Conservation (phyloP, 2,888 invertebrate species). For the Latheticus oryzae region DNA sequence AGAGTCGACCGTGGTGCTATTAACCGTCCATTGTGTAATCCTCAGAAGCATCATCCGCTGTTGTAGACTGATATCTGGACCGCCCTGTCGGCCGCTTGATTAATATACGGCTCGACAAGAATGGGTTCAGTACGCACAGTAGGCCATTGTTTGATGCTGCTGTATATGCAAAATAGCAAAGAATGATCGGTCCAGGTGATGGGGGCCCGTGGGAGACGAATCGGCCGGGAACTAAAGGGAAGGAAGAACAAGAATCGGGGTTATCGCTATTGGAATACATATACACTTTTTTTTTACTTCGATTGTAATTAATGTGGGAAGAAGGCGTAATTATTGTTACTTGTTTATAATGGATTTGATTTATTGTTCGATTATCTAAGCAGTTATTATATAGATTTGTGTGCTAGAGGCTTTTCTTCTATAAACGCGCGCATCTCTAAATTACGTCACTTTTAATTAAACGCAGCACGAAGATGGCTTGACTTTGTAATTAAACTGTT, state of each 20-base stretch:
- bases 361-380: constrained; percentile 38
- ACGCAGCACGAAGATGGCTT: constrained; percentile 12
- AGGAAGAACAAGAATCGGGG: constrained; percentile 2
- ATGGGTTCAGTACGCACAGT: constrained; percentile 40
- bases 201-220: constrained; percentile 37
- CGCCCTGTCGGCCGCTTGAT: constrained; percentile 44
- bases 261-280: too few relatives aligned
- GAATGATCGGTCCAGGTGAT: constrained; percentile 40
- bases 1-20: constrained; percentile 28
- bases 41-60: constrained; percentile 33
- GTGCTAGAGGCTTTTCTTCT: constrained; percentile 10
- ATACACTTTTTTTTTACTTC: constrained; percentile 7
- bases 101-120: constrained; percentile 43
- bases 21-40: constrained; percentile 40
- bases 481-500: constrained; percentile 25
- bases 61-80: constrained; percentile 43
- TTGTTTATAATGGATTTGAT: constrained; percentile 37
- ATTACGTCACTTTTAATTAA: constrained; percentile 30
- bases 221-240: constrained; percentile 19
- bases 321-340: constrained; percentile 38
- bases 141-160: constrained; percentile 41
- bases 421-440: constrained; percentile 11
- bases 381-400: constrained; percentile 9
- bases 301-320: constrained; percentile 35
- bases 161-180: constrained; percentile 42